These are phyloP conservation scores for Zeugodacus cucurbitae DNA, from an alignment of 1,140 invertebrate genomes.

Conservation along the genomic window DNA sequence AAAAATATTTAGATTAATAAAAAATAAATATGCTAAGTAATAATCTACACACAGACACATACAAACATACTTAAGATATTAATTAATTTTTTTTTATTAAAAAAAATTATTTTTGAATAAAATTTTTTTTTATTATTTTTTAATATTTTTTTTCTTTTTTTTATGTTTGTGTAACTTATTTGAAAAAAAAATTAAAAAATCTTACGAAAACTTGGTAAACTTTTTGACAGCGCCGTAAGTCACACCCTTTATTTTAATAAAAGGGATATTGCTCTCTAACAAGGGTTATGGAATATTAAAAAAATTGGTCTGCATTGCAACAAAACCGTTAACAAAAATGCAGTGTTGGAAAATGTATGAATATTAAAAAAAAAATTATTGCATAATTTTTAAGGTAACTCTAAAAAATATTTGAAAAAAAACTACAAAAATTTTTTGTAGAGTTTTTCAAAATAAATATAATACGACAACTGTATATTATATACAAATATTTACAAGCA, in stretches of 20 bases:
- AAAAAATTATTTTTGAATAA: no score
- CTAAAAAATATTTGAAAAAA: neutral
- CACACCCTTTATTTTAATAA: no score
- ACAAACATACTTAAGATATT: neutral
- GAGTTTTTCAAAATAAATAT: neutral
- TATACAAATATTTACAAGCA: constrained; percentile 16
- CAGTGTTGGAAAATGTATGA: neutral
- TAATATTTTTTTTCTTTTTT: no score
- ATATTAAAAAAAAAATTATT: neutral
- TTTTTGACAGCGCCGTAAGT: no score
- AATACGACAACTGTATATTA: neutral
- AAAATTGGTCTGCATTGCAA: neutral
- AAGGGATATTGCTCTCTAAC: no score
- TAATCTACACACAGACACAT: neutral
- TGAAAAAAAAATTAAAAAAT: no score
- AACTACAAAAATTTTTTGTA: neutral
- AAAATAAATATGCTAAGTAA: neutral
- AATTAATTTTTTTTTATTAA: no score
- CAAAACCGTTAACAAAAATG: neutral
- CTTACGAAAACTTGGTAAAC: no score
- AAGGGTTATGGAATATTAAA: no score
- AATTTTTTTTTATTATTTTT: no score
- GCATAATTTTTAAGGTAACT: neutral
- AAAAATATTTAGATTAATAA: neutral
- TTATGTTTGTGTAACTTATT: no score